Conservation (phyloP, 2,113 vertebrate species). For the Tetrax tetrax region DNA sequence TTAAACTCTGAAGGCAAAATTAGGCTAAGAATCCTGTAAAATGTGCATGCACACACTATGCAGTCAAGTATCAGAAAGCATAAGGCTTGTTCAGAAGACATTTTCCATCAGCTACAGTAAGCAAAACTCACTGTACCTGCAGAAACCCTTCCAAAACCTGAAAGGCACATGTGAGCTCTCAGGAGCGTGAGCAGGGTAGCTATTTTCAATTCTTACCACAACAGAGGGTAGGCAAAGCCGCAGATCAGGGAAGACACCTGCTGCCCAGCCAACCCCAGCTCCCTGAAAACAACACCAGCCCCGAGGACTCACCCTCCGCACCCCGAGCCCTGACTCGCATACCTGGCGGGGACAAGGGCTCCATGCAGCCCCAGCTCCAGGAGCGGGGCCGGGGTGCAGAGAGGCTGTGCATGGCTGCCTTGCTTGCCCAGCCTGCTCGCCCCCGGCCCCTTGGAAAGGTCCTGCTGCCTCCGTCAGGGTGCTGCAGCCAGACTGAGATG, state of each 20-base stretch:
- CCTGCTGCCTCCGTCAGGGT: fast-evolving
- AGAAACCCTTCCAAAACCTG: neutral
- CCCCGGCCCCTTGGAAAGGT: neutral
- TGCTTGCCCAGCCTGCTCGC: fast-evolving
- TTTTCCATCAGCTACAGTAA: neutral
- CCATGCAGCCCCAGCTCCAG: slow-evolving; percentile 45
- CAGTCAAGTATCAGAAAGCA: neutral
- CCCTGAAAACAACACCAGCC: fast-evolving
- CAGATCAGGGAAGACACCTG: fast-evolving
- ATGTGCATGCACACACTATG: neutral
- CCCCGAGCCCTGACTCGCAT: fast-evolving
- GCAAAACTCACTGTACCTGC: neutral
- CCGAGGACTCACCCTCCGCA: neutral
- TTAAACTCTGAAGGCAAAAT: neutral
- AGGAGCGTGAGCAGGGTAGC: neutral
- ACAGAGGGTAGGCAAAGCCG: neutral
- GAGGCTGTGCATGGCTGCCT: neutral
- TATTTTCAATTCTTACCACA: neutral
- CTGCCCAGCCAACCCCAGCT: neutral
- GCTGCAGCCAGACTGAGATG: fast-evolving
- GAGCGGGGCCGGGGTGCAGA: neutral
- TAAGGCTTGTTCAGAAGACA: neutral
- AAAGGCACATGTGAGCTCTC: fast-evolving
- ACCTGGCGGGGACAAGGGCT: neutral
- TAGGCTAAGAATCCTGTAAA: neutral